Evolutionary conservation across 64 coral and sea anemone genomes (phyloP).

Genomic region (Anthopleura sola): DNA sequence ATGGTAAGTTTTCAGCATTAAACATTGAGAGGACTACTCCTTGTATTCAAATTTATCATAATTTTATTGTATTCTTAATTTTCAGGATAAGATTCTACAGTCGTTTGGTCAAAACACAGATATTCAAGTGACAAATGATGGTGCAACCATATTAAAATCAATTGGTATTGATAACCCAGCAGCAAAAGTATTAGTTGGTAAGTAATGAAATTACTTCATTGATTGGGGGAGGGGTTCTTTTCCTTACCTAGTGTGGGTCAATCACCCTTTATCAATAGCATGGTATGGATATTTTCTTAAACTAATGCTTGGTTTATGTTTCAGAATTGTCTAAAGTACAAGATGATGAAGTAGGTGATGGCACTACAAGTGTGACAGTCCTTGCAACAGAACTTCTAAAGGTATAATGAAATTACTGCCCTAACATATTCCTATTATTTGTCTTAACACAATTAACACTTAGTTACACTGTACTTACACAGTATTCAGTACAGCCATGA

Average conservation of each 20-base stretch:
- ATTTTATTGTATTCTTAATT: neutral
- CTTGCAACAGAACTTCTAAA: slow-evolving; percentile 83
- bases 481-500: too few relatives aligned
- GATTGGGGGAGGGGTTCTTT: too few relatives aligned
- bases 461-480: too few relatives aligned
- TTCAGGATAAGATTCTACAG: slow-evolving; percentile 96
- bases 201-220: neutral
- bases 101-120: slow-evolving; percentile 87
- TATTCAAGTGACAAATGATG: slow-evolving; percentile 99
- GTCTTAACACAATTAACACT: too few relatives aligned
- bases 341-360: slow-evolving; percentile 99
- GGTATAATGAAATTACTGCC: neutral
- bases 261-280: neutral
- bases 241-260: neutral
- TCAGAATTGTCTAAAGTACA: slow-evolving; percentile 96
- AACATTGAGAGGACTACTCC: neutral
- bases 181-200: slow-evolving; percentile 97
- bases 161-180: slow-evolving; percentile 99
- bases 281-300: neutral
- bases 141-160: slow-evolving; percentile 96
- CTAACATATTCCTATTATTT: too few relatives aligned
- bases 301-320: neutral
- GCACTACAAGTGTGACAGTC: slow-evolving; percentile 96
- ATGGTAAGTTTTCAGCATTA: slow-evolving; percentile 81
- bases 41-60: neutral